Percentiles rank a stretch among this genome's conserved stretches.
These are phyloP conservation scores for Cheilosia urbana DNA, from an alignment of 2,888 invertebrate species.

Conservation along the genomic window DNA sequence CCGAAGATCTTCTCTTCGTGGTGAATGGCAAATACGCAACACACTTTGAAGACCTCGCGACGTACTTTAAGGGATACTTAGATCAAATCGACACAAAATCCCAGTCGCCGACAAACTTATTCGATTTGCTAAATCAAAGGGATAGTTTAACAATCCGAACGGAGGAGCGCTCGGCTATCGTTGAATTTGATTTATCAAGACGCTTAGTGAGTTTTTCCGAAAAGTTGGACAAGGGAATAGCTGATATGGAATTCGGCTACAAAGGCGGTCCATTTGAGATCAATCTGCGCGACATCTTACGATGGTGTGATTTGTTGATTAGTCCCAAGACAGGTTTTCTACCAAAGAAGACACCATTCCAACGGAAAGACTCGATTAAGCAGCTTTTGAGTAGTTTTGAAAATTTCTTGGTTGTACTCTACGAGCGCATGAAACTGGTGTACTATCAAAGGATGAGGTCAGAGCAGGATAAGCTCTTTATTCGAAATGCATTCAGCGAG, in stretches of 20 bases:
- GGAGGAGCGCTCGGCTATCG: slow-evolving; percentile 2
- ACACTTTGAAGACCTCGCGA: slow-evolving; percentile 78
- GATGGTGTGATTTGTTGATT: slow-evolving; percentile 94
- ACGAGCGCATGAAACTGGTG: slow-evolving; percentile 88
- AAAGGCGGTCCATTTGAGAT: slow-evolving; percentile 98
- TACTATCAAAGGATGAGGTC: slow-evolving; percentile 95
- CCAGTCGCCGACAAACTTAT: slow-evolving; percentile 42
- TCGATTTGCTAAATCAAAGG: slow-evolving; percentile 48
- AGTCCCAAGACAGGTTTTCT: slow-evolving; percentile 81
- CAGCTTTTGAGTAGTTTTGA: slow-evolving; percentile 76
- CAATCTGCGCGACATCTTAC: slow-evolving; percentile 96
- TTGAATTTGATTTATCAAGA: slow-evolving; percentile 85
- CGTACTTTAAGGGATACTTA: slow-evolving; percentile 77
- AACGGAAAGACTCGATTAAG: slow-evolving; percentile 27
- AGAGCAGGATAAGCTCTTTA: slow-evolving; percentile 89
- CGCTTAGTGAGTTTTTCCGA: slow-evolving; percentile 93
- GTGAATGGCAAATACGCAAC: slow-evolving; percentile 81
- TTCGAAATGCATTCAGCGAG: slow-evolving; percentile 85
- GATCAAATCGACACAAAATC: slow-evolving; percentile 39
- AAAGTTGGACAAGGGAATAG: slow-evolving; percentile 87
- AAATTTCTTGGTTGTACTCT: slow-evolving; percentile 80
- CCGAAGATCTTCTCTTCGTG: slow-evolving; percentile 86
- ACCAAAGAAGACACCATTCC: slow-evolving; percentile 63
- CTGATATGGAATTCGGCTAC: slow-evolving; percentile 89
- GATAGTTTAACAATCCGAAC: slow-evolving; percentile 19